Evolutionary conservation across 2,888 invertebrate genomes (phyloP).

Genomic region (Tyria jacobaeae): DNA sequence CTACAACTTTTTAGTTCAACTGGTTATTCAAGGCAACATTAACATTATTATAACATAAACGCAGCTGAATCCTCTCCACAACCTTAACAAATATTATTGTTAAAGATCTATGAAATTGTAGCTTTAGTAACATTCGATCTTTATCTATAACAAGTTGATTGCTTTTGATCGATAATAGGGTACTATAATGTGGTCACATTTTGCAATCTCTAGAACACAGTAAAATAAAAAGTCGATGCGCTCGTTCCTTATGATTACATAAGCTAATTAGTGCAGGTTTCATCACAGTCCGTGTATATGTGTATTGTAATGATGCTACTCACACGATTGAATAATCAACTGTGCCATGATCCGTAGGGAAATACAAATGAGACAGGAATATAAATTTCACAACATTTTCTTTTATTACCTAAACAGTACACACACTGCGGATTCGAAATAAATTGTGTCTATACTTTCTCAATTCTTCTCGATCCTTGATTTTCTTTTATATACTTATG

Average conservation of each 20-base stretch:
- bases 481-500: constrained; percentile 9
- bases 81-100: constrained; percentile 11
- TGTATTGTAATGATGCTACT: constrained; percentile 47
- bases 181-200: constrained; percentile 23
- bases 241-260: constrained; percentile 51
- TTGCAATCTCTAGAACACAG: constrained; percentile 44
- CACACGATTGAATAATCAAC: constrained; percentile 39
- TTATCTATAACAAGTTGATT: constrained; percentile 32
- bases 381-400: no score
- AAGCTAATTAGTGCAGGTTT: constrained; percentile 60
- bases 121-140: constrained; percentile 19
- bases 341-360: constrained; percentile 6
- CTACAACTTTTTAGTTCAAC: constrained; percentile 39
- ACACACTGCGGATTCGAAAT: background rate
- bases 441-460: background rate
- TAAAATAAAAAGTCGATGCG: constrained; percentile 46
- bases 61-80: background rate
- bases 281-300: constrained; percentile 47
- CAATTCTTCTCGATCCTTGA: background rate
- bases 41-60: constrained; percentile 12
- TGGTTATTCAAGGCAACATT: constrained; percentile 40
- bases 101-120: constrained; percentile 16
- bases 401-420: background rate
- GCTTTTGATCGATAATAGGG: constrained; percentile 17
- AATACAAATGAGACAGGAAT: background rate